phyloP scores from a whole-genome alignment of 2,113 vertebrate species.

The Lonchura striata region DNA sequence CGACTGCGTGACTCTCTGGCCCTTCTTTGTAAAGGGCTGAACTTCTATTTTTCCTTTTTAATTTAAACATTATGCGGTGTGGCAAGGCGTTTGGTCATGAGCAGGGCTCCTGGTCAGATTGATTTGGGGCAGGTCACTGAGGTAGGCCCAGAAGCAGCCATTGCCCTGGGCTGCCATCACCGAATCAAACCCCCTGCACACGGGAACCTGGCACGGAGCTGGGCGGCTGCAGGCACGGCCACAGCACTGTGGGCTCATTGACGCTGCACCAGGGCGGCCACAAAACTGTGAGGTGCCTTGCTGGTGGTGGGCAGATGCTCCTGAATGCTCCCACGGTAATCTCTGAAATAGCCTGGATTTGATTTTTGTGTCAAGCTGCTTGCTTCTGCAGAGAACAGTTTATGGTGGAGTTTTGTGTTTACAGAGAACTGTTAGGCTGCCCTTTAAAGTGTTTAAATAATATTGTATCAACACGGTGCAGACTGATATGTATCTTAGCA shows the following conservation, averaged over 20 bases:
- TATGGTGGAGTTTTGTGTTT: not conserved
- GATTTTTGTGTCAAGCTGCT: not conserved
- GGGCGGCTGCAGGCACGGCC: not conserved
- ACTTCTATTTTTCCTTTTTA: accelerated
- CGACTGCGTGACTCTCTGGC: not conserved
- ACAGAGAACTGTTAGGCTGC: slow-evolving; percentile 52
- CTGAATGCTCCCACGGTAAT: not conserved
- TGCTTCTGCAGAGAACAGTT: slow-evolving; percentile 13
- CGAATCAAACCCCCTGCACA: not conserved
- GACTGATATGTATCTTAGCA: slow-evolving; percentile 64
- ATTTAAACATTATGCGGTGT: not conserved
- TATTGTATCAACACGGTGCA: slow-evolving; percentile 50
- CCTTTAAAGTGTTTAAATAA: slow-evolving; percentile 66
- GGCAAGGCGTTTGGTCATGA: not conserved
- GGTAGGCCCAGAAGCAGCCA: not conserved
- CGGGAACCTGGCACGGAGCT: accelerated
- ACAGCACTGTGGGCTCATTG: not conserved
- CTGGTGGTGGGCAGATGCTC: not conserved
- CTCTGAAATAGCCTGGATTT: not conserved
- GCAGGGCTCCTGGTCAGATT: not conserved
- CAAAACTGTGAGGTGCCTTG: not conserved
- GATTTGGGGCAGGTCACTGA: not conserved
- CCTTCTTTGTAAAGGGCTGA: not conserved
- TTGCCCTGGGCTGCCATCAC: not conserved
- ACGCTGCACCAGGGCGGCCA: not conserved